Percentiles rank a stretch among this genome's conserved stretches.
Evolutionary conservation across 1,140 invertebrate genomes (phyloP).

Genomic region (Panulirus ornatus): DNA sequence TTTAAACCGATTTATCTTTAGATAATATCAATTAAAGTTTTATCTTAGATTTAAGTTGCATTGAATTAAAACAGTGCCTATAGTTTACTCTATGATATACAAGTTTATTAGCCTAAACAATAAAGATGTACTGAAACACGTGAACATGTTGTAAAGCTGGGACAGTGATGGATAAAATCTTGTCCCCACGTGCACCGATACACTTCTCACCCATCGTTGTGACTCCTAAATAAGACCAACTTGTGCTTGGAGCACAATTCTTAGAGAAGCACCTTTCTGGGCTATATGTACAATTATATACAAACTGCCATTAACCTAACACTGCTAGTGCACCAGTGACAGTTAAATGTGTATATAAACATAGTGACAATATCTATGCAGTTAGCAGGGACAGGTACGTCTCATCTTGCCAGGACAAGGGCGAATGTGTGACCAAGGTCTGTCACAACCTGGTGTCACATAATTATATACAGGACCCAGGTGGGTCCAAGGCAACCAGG

Average conservation of each 20-base stretch:
- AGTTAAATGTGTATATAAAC: conserved; percentile 72
- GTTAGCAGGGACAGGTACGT: conserved; percentile 69
- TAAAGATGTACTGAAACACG: conserved; percentile 69
- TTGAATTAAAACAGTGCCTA: conserved; percentile 66
- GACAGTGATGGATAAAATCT: conserved; percentile 61
- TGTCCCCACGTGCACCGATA: conserved; percentile 50
- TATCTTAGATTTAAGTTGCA: conserved; percentile 67
- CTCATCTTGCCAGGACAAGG: conserved; percentile 68
- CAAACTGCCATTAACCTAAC: conserved; percentile 69
- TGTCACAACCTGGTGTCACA: conserved; percentile 65
- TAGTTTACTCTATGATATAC: conserved; percentile 59
- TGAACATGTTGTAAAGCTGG: conserved; percentile 55
- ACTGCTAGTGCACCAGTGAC: conserved; percentile 70
- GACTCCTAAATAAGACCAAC: conserved; percentile 61
- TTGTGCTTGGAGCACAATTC: conserved; percentile 66
- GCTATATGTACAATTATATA: conserved; percentile 69
- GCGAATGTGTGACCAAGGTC: conserved; percentile 57
- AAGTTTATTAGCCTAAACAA: conserved; percentile 65
- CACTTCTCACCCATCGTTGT: conserved; percentile 52
- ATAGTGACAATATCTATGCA: conserved; percentile 70
- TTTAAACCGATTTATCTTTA: conserved; percentile 44
- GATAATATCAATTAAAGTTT: conserved; percentile 45
- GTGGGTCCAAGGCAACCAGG: conserved; percentile 69
- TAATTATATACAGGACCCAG: conserved; percentile 67
- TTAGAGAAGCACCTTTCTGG: conserved; percentile 70